Base-by-base conservation (phyloP, 1,140 invertebrate genomes). In the Penaeus chinensis region DNA sequence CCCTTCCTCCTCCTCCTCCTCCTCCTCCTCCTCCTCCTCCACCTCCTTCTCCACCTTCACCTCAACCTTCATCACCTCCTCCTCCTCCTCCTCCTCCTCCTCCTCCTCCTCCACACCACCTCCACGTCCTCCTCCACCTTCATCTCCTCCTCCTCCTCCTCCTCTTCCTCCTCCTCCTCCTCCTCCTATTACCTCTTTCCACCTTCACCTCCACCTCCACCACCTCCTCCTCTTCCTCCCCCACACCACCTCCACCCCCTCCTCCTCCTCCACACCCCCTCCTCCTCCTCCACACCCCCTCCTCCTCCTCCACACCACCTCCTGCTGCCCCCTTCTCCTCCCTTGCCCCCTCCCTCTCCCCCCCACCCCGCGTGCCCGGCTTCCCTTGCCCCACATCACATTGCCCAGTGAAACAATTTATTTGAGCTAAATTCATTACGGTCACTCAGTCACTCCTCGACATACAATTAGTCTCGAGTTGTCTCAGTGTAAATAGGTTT, bases 401-500 rank as follows among this genome's bases (percentile, higher is more conserved):
- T 61, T 20, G 60, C 24, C 42, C 78, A 80, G 24, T 61, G 78
- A 80, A 62, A 80, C 60, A 54, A 80, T 65, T 65, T 54, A 65
- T 65, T 82, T 80, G 60, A 24, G 22, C 32, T 18, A 60, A 80
- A 60, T 80, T 60, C 60, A 62, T 81, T 62, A 81, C 62, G 65
- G 80, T 82, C 80, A 82, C 80, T 82, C 80, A 82, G 27, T 82
- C 80, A 82, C 61, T 42, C 24, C 61, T 32, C 80, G 61, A 82
- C 61, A 65, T 32, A 66, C 24, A 82, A 82, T 82, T 82, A 82
- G 61, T 82, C 80, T 82, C 80, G 60, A 65, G 80, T 82, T 82
- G 61, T 82, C 62, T 32, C 27, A 32, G 62, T 63, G 62, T 32
- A 65, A 82, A 82, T 62, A 82, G 11, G 62, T 81, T 81, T 62